Conservation (phyloP, 2,797 vertebrate genomes). For the Alcedo atthis region DNA sequence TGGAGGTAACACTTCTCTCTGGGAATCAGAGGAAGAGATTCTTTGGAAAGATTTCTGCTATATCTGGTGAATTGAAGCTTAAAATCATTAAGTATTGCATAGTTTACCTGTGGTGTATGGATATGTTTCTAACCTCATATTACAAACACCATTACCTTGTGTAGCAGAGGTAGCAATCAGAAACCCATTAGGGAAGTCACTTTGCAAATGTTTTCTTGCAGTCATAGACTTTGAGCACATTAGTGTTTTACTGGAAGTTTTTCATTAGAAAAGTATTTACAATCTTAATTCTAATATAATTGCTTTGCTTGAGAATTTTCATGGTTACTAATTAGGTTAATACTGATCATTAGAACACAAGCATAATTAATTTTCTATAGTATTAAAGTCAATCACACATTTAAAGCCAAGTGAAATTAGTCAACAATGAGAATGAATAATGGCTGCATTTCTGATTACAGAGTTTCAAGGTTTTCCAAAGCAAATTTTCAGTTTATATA, state of each 20-base stretch:
- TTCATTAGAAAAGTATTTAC: constrained; percentile 41
- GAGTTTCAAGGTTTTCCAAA: not conserved
- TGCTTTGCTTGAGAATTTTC: constrained; percentile 17
- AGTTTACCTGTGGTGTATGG: not conserved
- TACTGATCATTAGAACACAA: constrained; percentile 24
- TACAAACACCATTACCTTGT: not conserved
- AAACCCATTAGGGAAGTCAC: not conserved
- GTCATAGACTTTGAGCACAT: not conserved
- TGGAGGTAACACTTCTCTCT: not conserved
- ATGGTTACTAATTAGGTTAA: constrained; percentile 43
- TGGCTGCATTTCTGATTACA: not conserved
- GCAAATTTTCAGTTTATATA: not conserved
- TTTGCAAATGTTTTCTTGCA: not conserved
- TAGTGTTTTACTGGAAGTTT: constrained; percentile 1
- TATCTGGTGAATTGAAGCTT: not conserved
- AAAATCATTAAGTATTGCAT: not conserved
- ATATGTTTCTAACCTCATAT: not conserved
- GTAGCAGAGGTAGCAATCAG: not conserved
- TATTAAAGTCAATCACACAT: constrained; percentile 41
- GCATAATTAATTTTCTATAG: constrained; percentile 17
- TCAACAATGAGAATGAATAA: constrained; percentile 15
- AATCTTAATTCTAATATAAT: constrained; percentile 14
- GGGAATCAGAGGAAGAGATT: not conserved
- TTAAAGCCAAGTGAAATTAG: constrained; percentile 22
- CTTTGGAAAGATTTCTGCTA: not conserved